Evolutionary conservation across 2,797 vertebrate genomes (phyloP).

Genomic region (Sparidentex hasta): DNA sequence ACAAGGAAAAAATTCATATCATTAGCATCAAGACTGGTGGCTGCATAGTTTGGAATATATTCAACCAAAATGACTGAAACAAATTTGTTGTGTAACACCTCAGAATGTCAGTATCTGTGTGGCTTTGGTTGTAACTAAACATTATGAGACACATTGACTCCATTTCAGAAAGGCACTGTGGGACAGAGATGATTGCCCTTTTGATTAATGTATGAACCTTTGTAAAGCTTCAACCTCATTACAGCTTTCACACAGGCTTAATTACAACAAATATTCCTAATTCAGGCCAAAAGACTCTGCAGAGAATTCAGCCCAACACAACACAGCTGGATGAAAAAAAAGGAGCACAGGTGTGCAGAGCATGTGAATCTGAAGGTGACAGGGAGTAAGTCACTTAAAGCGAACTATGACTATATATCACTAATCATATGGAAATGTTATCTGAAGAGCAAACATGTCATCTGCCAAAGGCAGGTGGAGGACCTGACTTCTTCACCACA

Average conservation of each 20-base stretch:
- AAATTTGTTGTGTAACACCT: too few species aligned
- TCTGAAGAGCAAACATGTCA: conserved; percentile 19
- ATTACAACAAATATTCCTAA: conserved; percentile 25
- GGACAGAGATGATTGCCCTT: conserved; percentile 28
- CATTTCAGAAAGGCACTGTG: neutral
- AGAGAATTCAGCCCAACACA: neutral
- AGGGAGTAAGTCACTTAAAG: conserved; percentile 7
- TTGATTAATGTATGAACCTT: conserved; percentile 45
- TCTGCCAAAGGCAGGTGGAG: conserved; percentile 41
- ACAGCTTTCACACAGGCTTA: conserved; percentile 10
- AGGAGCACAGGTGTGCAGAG: conserved; percentile 24
- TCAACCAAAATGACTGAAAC: neutral
- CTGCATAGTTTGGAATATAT: neutral
- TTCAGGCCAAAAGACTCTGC: neutral
- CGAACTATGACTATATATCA: neutral
- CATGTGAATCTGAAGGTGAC: conserved; percentile 24
- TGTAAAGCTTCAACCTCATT: conserved; percentile 28
- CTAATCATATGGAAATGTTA: conserved; percentile 7
- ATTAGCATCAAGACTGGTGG: neutral
- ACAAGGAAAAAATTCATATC: neutral
- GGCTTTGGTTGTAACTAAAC: conserved; percentile 1
- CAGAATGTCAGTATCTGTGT: neutral
- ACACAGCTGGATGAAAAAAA: conserved; percentile 15
- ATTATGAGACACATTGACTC: conserved; percentile 30
- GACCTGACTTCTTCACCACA: conserved; percentile 29